Base-by-base conservation (phyloP, 1,140 invertebrate species). In the Trichonephila clavipes region DNA sequence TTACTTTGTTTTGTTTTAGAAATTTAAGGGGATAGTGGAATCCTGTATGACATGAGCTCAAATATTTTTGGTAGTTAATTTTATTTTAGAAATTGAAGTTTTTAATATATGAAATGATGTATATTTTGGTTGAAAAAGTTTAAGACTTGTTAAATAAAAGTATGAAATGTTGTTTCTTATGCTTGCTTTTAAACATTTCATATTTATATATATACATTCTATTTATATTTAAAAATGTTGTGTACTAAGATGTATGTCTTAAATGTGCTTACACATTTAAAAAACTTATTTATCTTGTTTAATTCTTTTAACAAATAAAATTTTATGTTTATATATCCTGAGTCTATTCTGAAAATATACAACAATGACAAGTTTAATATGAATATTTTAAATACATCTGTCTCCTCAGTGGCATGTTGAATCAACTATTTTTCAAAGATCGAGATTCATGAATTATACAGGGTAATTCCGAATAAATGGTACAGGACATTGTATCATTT, bases 281-380 rank as follows among this genome's bases (percentile, higher is more conserved):
- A 28, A 40, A 40, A 40, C 34, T 24, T 10, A 69, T 28, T 69
- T 69, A 69, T 69, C 66, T 83, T 58, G 40, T 83, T 51, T 83
- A 21, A 83, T 83, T 83, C 81, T 83, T 44, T 83, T 19, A 44
- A 44, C 34, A 83, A 83, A 44, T 83, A 83, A 83, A 83, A 19
- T 83, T 83, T 83, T 58, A 58, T 51, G 19, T 83, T 83, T 83
- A 40, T 83, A 58, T 40, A 40, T 16, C 12, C 18, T 83, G 40
- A 28, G 24, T 58, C 61, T 19, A 12, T 21, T 62, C 16, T 21
- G 2, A 62, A 21, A 62, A 62, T 51, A 12, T 12, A 10, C 7
- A 21, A 62, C 14, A 62, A 21, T 18, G 61, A 2, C 61, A 62
- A 62, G 16, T 62, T 62, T 18, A 62, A 6, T 62, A 18, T 62